Conservation (phyloP, 2,888 invertebrate species). For the Ethmia dodecea region DNA sequence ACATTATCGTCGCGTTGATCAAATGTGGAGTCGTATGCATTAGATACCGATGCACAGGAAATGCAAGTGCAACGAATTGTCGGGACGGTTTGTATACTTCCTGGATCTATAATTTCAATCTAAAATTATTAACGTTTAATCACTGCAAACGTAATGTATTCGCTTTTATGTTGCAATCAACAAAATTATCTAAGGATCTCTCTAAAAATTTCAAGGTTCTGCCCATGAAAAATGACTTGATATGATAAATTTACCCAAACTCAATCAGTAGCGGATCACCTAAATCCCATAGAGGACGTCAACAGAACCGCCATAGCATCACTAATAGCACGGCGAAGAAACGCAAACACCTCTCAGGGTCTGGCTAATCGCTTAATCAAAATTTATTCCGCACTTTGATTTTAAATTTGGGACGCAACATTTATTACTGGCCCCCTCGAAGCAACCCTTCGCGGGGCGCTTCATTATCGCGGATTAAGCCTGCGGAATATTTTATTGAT, state of each 20-base stretch:
- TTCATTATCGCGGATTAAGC: conserved; percentile 77
- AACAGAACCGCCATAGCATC: conserved; percentile 28
- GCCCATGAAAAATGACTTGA: conserved; percentile 8
- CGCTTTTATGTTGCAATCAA: too few species aligned
- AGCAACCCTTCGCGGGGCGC: conserved; percentile 69
- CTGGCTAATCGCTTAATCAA: conserved; percentile 76
- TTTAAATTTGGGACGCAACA: conserved; percentile 77
- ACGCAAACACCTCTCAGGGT: conserved; percentile 62
- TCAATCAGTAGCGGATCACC: conserved; percentile 19
- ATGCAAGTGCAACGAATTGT: too few species aligned
- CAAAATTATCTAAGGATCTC: too few species aligned
- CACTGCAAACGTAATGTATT: too few species aligned
- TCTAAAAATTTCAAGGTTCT: too few species aligned
- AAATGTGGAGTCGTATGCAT: conserved; percentile 51
- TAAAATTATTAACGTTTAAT: too few species aligned
- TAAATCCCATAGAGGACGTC: conserved; percentile 24
- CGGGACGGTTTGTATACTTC: too few species aligned
- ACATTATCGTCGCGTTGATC: conserved; percentile 47
- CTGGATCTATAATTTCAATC: too few species aligned
- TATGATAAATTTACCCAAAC: conserved; percentile 11
- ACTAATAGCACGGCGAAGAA: conserved; percentile 52
- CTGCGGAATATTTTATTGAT: conserved; percentile 77
- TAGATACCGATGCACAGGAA: conserved; percentile 24
- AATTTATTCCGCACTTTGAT: conserved; percentile 78
- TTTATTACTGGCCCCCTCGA: conserved; percentile 72